phyloP scores from a whole-genome alignment of 2,888 invertebrate species.

The Zaprionus bogoriensis region DNA sequence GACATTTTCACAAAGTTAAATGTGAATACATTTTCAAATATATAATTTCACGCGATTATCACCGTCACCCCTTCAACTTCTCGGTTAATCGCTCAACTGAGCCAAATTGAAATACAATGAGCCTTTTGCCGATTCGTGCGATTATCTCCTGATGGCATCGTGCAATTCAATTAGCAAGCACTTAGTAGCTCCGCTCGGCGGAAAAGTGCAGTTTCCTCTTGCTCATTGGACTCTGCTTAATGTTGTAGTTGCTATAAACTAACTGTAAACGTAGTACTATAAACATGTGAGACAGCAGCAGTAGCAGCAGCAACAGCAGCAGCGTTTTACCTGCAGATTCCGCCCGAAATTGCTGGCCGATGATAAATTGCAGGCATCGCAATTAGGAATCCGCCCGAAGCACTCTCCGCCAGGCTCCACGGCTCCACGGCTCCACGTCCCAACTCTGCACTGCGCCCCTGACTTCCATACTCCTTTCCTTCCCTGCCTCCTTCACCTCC shows the following conservation, averaged over 20 bases:
- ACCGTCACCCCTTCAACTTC: background rate
- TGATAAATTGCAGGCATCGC: slow-evolving; percentile 68
- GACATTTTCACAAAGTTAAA: too few relatives aligned
- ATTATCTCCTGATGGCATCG: background rate
- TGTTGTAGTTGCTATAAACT: slow-evolving; percentile 15
- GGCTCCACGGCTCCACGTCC: background rate
- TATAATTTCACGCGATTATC: background rate
- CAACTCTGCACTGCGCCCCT: background rate
- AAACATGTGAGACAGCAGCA: slow-evolving; percentile 52
- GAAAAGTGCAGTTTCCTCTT: slow-evolving; percentile 6
- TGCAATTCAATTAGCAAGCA: slow-evolving; percentile 49
- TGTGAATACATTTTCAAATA: background rate
- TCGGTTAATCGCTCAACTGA: background rate
- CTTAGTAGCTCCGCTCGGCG: slow-evolving; percentile 27
- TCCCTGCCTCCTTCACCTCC: background rate
- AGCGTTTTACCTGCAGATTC: slow-evolving; percentile 46
- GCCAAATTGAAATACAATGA: background rate
- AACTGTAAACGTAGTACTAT: slow-evolving; percentile 16
- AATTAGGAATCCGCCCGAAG: slow-evolving; percentile 58
- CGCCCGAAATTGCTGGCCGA: slow-evolving; percentile 53
- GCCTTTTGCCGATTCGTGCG: background rate
- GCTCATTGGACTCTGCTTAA: slow-evolving; percentile 32
- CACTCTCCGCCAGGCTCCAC: background rate
- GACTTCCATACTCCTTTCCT: background rate
- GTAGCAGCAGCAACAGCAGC: slow-evolving; percentile 40